phyloP scores from a whole-genome alignment of 2,888 invertebrate genomes.

The Aphodius granarius region DNA sequence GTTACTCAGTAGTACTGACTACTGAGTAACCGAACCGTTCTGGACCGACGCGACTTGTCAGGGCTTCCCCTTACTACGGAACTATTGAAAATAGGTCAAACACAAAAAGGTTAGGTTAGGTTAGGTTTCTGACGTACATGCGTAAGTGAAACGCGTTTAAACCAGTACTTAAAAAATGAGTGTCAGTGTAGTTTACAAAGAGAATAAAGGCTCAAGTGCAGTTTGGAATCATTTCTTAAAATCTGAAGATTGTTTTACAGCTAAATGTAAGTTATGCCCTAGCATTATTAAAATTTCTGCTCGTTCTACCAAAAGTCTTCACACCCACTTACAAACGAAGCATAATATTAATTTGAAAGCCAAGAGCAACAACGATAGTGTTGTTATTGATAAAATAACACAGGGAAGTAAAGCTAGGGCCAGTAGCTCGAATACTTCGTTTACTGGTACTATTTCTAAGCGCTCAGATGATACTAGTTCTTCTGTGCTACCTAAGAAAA shows the following conservation, averaged over 20 bases:
- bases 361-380: too few relatives aligned
- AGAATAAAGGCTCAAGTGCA: slow-evolving; percentile 8
- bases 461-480: not conserved
- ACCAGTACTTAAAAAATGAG: not conserved
- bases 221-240: slow-evolving; percentile 9
- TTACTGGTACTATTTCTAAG: not conserved
- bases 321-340: not conserved
- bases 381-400: too few relatives aligned
- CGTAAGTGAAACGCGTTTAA: not conserved
- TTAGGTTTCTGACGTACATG: not conserved
- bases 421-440: not conserved
- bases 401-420: not conserved
- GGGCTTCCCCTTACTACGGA: not conserved
- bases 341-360: not conserved
- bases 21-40: not conserved
- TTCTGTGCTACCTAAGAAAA: slow-evolving; percentile 7
- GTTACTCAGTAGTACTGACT: too few relatives aligned
- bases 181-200: slow-evolving; percentile 4
- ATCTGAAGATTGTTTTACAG: not conserved
- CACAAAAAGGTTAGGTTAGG: not conserved
- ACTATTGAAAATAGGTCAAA: not conserved
- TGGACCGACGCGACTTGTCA: not conserved
- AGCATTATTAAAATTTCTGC: not conserved
- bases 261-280: slow-evolving; percentile 5
- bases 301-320: not conserved